Percentiles rank a stretch among this genome's conserved stretches.
Evolutionary conservation across 2,797 vertebrate genomes (phyloP).

Genomic region (Tympanoctomys barrerae): DNA sequence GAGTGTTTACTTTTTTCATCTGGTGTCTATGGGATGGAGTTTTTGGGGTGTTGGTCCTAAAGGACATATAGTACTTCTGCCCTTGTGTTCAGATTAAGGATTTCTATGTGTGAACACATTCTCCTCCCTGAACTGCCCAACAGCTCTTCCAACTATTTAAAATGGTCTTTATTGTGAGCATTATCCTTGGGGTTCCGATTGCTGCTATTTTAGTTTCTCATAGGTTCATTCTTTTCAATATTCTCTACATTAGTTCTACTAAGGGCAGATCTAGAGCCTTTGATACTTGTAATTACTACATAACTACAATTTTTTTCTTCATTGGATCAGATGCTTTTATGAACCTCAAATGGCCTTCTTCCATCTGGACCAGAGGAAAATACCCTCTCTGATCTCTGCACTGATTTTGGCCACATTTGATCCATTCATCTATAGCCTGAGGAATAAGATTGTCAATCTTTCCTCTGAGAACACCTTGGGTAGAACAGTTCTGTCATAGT

Average conservation of each 20-base stretch:
- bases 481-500: neutral
- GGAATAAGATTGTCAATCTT: slow-evolving; percentile 62
- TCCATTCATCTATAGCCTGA: slow-evolving; percentile 72
- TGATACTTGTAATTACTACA: slow-evolving; percentile 70
- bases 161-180: slow-evolving; percentile 43
- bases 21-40: slow-evolving; percentile 37
- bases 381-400: slow-evolving; percentile 57
- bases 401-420: slow-evolving; percentile 48
- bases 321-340: slow-evolving; percentile 72
- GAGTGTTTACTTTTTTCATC: slow-evolving; percentile 53
- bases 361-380: slow-evolving; percentile 55
- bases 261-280: slow-evolving; percentile 67
- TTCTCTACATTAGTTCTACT: slow-evolving; percentile 59
- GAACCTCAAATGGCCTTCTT: slow-evolving; percentile 64
- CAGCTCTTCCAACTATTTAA: neutral
- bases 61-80: slow-evolving; percentile 46
- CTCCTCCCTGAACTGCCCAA: slow-evolving; percentile 73
- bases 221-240: slow-evolving; percentile 33
- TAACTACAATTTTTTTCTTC: slow-evolving; percentile 60
- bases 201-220: slow-evolving; percentile 67
- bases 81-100: slow-evolving; percentile 58
- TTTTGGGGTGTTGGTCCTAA: neutral
- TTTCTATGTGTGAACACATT: slow-evolving; percentile 75
- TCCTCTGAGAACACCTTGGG: slow-evolving; percentile 28
- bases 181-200: slow-evolving; percentile 52